A percentile compares a stretch with the other conserved stretches of the same genome.
Conservation (phyloP, 2,797 vertebrate genomes). For the Vipera ursinii region DNA sequence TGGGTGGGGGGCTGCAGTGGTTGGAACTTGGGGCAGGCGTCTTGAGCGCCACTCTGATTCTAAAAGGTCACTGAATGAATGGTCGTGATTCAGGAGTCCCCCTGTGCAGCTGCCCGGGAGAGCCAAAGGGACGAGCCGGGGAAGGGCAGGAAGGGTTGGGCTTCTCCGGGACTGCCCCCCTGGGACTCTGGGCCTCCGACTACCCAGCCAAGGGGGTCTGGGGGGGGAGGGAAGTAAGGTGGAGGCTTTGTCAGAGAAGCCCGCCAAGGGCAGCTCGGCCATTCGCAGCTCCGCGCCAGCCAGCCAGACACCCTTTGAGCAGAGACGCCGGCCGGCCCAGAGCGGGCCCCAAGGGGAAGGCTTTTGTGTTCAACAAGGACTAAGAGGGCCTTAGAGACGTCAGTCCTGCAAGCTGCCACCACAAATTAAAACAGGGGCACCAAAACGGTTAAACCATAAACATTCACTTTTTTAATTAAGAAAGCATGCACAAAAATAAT, state of each 20-base stretch:
- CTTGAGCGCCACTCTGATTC: too few species aligned
- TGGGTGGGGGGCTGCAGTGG: too few species aligned
- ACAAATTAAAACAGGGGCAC: slow-evolving; percentile 46
- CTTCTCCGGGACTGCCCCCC: too few species aligned
- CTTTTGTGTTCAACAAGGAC: neutral
- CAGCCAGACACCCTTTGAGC: neutral
- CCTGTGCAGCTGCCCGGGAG: too few species aligned
- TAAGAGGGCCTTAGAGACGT: neutral
- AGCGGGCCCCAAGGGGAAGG: neutral
- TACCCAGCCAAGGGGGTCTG: too few species aligned
- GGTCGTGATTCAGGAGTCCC: too few species aligned
- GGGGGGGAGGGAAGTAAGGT: too few species aligned
- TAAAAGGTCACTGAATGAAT: too few species aligned
- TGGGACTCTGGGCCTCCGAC: too few species aligned
- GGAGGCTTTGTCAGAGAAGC: neutral
- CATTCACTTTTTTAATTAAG: slow-evolving; percentile 78
- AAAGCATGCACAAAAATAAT: slow-evolving; percentile 81
- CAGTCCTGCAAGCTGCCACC: accelerated
- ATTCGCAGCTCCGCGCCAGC: neutral
- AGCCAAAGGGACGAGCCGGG: too few species aligned
- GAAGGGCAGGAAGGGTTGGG: too few species aligned
- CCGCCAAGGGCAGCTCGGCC: neutral
- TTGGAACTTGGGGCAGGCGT: too few species aligned
- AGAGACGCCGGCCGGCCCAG: neutral
- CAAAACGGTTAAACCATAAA: slow-evolving; percentile 67